Percentiles rank a stretch among this genome's conserved stretches.
phyloP scores from a whole-genome alignment of 2,797 vertebrate genomes.

The Parauchenoglanis punctatus region DNA sequence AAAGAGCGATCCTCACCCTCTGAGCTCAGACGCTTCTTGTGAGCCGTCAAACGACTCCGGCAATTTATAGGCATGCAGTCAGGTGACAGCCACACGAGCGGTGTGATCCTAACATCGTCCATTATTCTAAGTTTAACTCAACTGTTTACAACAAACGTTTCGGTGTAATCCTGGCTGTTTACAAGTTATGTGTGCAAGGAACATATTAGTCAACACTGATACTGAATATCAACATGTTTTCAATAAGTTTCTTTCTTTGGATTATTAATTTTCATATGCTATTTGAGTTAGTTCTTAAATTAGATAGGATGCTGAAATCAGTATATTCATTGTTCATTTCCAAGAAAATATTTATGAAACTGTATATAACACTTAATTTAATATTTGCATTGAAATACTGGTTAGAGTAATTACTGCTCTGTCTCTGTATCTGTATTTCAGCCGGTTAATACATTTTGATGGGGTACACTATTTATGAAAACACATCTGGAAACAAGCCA shows the following conservation, averaged over 20 bases:
- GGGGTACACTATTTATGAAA: background rate
- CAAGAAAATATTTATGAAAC: background rate
- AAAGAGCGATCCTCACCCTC: conserved; percentile 22
- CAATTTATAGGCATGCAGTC: conserved; percentile 72
- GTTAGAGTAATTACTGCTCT: background rate
- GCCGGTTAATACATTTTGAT: background rate
- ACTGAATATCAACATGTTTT: background rate
- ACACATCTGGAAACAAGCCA: background rate
- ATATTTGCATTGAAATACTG: background rate
- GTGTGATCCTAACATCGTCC: conserved; percentile 44
- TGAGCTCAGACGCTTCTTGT: conserved; percentile 7
- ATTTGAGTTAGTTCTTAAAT: background rate
- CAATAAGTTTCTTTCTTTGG: background rate
- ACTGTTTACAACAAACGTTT: conserved; percentile 62
- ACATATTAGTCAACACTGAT: background rate
- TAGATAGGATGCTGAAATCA: too few species aligned
- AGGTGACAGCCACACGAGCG: conserved; percentile 17
- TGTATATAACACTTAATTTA: background rate
- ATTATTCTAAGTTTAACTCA: conserved; percentile 65
- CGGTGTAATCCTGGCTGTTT: conserved; percentile 60
- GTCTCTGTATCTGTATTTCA: background rate
- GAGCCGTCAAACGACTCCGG: conserved; percentile 35
- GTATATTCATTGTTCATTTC: background rate
- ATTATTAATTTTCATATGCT: background rate
- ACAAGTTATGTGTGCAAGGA: conserved; percentile 39